phyloP scores from a whole-genome alignment of 2,797 vertebrate genomes.

The Hoplostethus atlanticus region DNA sequence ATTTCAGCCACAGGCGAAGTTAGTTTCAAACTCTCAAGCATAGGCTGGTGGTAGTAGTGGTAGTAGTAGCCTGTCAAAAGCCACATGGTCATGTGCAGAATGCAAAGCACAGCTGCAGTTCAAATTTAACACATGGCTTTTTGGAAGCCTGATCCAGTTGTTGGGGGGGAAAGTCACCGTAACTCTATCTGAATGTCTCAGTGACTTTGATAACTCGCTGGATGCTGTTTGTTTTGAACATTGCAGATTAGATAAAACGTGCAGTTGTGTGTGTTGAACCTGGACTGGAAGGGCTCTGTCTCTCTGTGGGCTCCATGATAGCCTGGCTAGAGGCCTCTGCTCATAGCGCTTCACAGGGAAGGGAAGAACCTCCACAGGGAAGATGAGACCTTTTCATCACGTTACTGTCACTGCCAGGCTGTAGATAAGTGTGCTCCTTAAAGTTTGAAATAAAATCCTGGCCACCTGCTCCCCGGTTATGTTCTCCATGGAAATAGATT shows the following conservation, averaged over 20 bases:
- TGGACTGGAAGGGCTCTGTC: too few species aligned
- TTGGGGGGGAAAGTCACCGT: slow-evolving; percentile 25
- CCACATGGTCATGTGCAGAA: neutral
- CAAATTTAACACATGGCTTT: slow-evolving; percentile 55
- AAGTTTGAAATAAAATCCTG: neutral
- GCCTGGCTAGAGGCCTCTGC: too few species aligned
- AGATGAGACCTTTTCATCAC: too few species aligned
- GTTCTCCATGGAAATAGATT: slow-evolving; percentile 10
- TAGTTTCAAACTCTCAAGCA: slow-evolving; percentile 16
- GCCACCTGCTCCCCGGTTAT: neutral
- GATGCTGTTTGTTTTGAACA: slow-evolving; percentile 23
- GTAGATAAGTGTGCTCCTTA: too few species aligned
- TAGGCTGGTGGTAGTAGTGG: neutral
- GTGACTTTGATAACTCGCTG: slow-evolving; percentile 28
- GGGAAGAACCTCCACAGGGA: too few species aligned
- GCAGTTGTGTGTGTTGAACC: slow-evolving; percentile 11
- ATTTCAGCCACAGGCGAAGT: slow-evolving; percentile 51
- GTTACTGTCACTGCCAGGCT: too few species aligned
- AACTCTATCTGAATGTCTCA: slow-evolving; percentile 44
- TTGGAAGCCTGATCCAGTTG: slow-evolving; percentile 37
- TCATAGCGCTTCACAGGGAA: too few species aligned
- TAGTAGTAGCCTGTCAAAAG: slow-evolving; percentile 39
- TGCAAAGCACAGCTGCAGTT: slow-evolving; percentile 59
- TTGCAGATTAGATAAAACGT: slow-evolving; percentile 15
- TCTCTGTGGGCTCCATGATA: too few species aligned